Evolutionary conservation across 2,113 vertebrate species (phyloP), one percentile per base, ranked within the genome.

Genomic region (Microtus pennsylvanicus): DNA sequence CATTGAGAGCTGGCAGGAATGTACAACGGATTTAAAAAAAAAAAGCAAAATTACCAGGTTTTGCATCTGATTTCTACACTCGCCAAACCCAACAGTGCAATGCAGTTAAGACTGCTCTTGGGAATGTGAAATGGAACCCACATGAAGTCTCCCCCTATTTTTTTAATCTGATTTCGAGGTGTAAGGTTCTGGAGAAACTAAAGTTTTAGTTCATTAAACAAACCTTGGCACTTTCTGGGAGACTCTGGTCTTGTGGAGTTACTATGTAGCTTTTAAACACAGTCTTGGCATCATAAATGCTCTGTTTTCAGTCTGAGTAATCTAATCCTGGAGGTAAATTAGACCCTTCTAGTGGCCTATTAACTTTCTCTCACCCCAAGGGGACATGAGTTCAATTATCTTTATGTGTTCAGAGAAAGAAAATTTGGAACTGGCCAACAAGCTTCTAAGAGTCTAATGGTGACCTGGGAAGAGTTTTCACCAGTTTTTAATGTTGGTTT

Each of bases 231-330:
- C 42, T 96, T 89, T 89, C 52, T 87, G 69, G 26, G 91, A 63
- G 61, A 81, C 30, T 85, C 81, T 33, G 86, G 33, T 61, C 69
- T 91, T 77, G n/a, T 58, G 35, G 55, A 93, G 75, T 94, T 91
- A 78, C 61, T 87, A 86, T 89, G 50, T 33, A 86, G 63, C 83
- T 91, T 96, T 96, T 86, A 91, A 94, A 94, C 14, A 61, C 55
- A 82, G 33, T 24, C 45, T 95, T 87, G 94, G 30, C 77, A 85
- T 96, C 70, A 47, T 95, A 94, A 87, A 82, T 97, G 87, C 55
- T 55, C 52, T 89, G 16, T 89, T 97, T 95, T 94, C 91, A 89
- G 91, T 94, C 74, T 81, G 87, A 89, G 89, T 95, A 96, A 97
- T 92, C 58, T 87, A 91, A 94, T 95, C 58, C 45, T 92, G 14